Evolutionary conservation across 2,888 invertebrate species (phyloP), one percentile per base, ranked within the genome.

Genomic region (Cerastoderma edule): DNA sequence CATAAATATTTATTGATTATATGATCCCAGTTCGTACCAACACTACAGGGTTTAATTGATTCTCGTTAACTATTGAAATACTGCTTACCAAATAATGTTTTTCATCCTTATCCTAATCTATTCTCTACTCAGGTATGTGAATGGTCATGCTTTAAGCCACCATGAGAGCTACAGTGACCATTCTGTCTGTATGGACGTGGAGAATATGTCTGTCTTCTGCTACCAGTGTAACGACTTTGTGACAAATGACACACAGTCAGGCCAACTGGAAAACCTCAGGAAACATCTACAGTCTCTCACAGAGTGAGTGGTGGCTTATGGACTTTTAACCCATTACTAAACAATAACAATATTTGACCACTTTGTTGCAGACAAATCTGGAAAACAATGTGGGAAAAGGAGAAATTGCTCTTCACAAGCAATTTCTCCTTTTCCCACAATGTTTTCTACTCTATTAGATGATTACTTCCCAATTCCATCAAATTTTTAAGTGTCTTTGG

Each of bases 151-250:
- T 28, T 94, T 95, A 84, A 93, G 94, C 82, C 96, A 97, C 93
- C 95, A 95, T 76, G 94, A 94, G 71, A 94, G 94, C 88, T 57
- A 67, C 19, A 53, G 63, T 19, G 72, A 95, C 83, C 96, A 96
- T 91, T 94, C 95, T 87, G 94, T 96, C 56, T 96, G 96, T 91
- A 95, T 97, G 93, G 96, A 96, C 92, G 96, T 95, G 93, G 95
- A 95, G 89, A 95, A 94, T 87, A 95, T 94, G 88, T 95, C 96
- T 66, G 95, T 80, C 94, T 94, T 46, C 93, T 96, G 96, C 93
- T 96, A 96, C 91, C 94, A 94, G 91, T 96, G 96, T 94, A 96
- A 96, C 93, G 96, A 96, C 87, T 96, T 95, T 94, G 95, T 96
- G 67, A 95, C 95, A 85, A 96, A 96, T 93, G 96, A 96, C 91